Evolutionary conservation across 2,797 vertebrate genomes (phyloP), one percentile per base, ranked within the genome.

Genomic region (Peromyscus attwateri): DNA sequence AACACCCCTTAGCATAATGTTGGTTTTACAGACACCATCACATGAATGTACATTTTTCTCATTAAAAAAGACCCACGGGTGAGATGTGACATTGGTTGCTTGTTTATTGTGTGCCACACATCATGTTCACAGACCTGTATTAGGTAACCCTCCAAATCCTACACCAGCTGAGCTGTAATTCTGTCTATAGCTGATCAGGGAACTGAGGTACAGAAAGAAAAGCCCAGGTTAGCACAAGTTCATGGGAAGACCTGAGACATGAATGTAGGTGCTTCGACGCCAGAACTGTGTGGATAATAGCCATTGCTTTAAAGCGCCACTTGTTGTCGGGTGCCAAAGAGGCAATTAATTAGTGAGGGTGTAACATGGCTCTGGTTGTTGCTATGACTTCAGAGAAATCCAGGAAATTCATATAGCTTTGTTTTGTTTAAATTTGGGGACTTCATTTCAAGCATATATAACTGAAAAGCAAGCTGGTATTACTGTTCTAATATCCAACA

Each of bases 251-350:
- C 14, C 77, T 52, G 55, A 34, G 37, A 70, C 11, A 4, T 46
- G 57, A 81, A 9, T 21, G 57, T 34, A 60, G 75, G 40, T 21
- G 46, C 23, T 80, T 37, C 62, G 8, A 52, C 68, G 23, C 57
- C n/a, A 79, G 76, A 46, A 31, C 4, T n/a, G 3, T 71, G 8
- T 71, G 90, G 40, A 0, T 46, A 70, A 60, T 37, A 64, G 37
- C 19, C 70, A 6, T 87, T 94, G 46, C 57, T 92, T 83, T 92
- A 66, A 95, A 90, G 17, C n/a, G 49, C 66, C 76, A 84, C 25
- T 49, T 83, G 62, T 21, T 95, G 49, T 11, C 11, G 12, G 40
- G 75, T 60, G 4, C 37, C 43, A 0, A 57, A 79, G 60, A 93
- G 17, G 27, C 0, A 62, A 37, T 79, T 90, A 84, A 31, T 64